phyloP scores from a whole-genome alignment of 2,113 vertebrate genomes.

The Myotis brandtii region DNA sequence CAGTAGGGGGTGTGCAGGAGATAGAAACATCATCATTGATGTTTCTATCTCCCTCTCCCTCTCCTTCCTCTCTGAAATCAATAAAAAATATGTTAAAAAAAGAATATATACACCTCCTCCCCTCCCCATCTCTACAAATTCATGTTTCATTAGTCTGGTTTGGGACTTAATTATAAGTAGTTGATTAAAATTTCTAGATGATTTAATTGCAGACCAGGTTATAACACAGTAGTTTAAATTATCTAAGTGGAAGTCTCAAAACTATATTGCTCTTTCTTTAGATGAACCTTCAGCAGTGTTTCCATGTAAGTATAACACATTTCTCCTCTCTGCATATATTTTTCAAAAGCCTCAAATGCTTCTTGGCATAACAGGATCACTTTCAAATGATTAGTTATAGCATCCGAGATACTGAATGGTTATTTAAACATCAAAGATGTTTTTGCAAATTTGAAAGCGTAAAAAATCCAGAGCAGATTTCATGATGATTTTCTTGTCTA shows the following conservation, averaged over 20 bases:
- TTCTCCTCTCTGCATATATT: background rate
- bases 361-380: background rate
- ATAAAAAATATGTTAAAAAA: background rate
- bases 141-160: background rate
- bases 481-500: background rate
- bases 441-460: background rate
- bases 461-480: conserved; percentile 49
- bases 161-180: background rate
- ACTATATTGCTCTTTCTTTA: conserved; percentile 20
- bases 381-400: conserved; percentile 39
- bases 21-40: too few relatives aligned
- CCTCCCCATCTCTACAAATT: background rate
- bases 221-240: background rate
- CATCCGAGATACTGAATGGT: background rate
- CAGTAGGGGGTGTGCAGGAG: too few relatives aligned
- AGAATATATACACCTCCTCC: background rate
- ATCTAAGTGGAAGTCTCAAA: background rate
- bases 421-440: background rate
- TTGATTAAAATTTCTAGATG: background rate
- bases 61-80: too few relatives aligned
- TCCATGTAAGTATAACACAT: background rate
- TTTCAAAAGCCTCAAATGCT: conserved; percentile 37
- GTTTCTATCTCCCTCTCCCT: too few relatives aligned
- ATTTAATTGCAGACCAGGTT: background rate
- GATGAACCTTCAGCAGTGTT: background rate